Evolutionary conservation across 2,113 vertebrate genomes (phyloP).

Genomic region (Pedetes capensis): DNA sequence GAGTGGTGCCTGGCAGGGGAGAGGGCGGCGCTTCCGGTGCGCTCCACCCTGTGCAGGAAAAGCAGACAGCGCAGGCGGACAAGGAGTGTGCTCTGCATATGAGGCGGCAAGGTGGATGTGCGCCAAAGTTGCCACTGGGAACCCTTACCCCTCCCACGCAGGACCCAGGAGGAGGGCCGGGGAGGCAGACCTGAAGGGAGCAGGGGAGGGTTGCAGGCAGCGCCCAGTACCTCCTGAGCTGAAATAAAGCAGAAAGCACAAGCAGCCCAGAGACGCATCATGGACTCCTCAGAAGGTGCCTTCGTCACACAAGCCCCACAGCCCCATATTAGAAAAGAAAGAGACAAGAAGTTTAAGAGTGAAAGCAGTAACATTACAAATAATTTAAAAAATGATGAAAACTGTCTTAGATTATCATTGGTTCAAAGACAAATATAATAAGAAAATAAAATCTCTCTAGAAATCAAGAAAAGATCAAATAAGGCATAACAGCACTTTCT

Average conservation of each 20-base stretch:
- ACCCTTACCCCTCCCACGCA: no score
- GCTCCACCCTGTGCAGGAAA: no score
- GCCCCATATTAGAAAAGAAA: background rate
- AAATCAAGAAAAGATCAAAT: background rate
- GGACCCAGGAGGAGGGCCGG: no score
- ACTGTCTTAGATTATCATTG: background rate
- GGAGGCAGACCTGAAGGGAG: no score
- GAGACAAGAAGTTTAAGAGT: background rate
- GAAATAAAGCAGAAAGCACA: background rate
- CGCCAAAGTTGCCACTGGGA: background rate
- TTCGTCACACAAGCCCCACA: background rate
- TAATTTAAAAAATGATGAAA: background rate
- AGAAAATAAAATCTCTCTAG: background rate
- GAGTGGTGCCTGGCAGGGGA: no score
- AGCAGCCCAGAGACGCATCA: background rate
- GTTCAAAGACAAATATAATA: background rate
- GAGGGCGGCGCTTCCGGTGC: no score
- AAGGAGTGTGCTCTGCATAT: no score
- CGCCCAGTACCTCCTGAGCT: no score
- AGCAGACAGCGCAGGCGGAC: no score
- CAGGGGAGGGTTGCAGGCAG: no score
- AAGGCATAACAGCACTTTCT: background rate
- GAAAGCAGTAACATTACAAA: background rate
- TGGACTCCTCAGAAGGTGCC: background rate
- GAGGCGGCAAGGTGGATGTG: no score